phyloP scores from a whole-genome alignment of 1,140 invertebrate genomes.

The Dreissena rostriformis region DNA sequence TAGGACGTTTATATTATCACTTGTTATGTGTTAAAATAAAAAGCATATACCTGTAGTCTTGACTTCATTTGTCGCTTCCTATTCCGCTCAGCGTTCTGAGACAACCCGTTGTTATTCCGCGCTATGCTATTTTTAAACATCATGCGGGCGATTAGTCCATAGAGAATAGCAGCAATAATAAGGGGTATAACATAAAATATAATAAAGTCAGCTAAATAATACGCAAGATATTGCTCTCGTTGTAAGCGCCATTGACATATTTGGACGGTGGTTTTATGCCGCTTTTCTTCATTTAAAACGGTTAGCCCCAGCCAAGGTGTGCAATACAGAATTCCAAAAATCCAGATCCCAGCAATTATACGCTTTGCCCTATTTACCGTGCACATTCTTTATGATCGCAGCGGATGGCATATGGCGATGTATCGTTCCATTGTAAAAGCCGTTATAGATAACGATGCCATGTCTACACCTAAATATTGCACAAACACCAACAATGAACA shows the following conservation, averaged over 20 bases:
- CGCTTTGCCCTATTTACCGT: constrained; percentile 84
- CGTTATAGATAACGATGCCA: constrained; percentile 95
- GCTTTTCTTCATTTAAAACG: constrained; percentile 48
- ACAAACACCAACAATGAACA: constrained; percentile 86
- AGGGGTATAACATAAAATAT: constrained; percentile 86
- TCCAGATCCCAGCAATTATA: constrained; percentile 84
- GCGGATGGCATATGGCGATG: constrained; percentile 96
- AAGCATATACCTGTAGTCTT: constrained; percentile 69
- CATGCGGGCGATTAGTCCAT: constrained; percentile 84
- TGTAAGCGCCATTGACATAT: constrained; percentile 81
- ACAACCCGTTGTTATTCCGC: constrained; percentile 24
- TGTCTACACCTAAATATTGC: constrained; percentile 88
- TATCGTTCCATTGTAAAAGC: constrained; percentile 97
- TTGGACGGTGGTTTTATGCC: constrained; percentile 72
- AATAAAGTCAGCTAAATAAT: constrained; percentile 85
- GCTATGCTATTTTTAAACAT: constrained; percentile 80
- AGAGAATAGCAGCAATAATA: constrained; percentile 83
- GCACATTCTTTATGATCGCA: constrained; percentile 90
- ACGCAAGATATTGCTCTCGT: constrained; percentile 83
- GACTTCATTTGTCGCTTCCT: constrained; percentile 57
- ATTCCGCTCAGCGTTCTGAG: constrained; percentile 1
- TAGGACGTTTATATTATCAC: no score
- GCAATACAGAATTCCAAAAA: constrained; percentile 82
- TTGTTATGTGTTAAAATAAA: background rate
- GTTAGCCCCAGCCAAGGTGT: constrained; percentile 79